Base-by-base conservation (phyloP, 2,888 invertebrate species). In the Drosophila paramelanica region DNA sequence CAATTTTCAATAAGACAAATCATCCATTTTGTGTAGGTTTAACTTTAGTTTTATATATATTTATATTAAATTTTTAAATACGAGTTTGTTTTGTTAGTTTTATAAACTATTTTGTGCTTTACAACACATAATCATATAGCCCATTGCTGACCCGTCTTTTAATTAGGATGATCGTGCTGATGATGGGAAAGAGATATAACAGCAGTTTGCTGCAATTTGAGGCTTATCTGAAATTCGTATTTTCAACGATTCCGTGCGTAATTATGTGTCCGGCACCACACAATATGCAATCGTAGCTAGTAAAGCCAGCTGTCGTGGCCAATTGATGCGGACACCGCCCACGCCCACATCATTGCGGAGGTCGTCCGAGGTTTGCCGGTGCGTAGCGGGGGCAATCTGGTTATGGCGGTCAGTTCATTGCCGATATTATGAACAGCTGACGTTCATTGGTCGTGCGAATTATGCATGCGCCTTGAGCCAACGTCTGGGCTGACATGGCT, bases 381-480 rank as follows among this genome's bases (percentile, higher is more conserved):
- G 52, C 31, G 46, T 45, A 51, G 45, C 33, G 42, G 42, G 59
- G 56, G 39, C 59, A 67, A 77, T 72, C 50, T 58, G 58, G 78
- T 61, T 67, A 67, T 67, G 45, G 47, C 46, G 52, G 76, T 73
- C 67, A 76, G 73, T 61, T 73, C 67, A 70, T 77, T 69, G 79
- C 52, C 65, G 77, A 73, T 67, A 79, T 79, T 67, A 67, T 50
- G 33, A 66, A 41, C 88, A 81, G 81, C 77, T 79, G 85, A 49
- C 70, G 77, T 50, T 67, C 67, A 77, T 81, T 79, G 68, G 33
- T 41, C 51, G 67, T 73, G 88, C 69, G 67, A 88, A 88, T 83
- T 83, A 83, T 83, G 86, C 88, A 79, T 72, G 67, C 77, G 86
- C 88, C 86, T 82, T 69, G 51, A 80, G 83, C 65, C 23, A 31